Conservation (phyloP, 2,888 invertebrate genomes). For the Stenodema calcarata region DNA sequence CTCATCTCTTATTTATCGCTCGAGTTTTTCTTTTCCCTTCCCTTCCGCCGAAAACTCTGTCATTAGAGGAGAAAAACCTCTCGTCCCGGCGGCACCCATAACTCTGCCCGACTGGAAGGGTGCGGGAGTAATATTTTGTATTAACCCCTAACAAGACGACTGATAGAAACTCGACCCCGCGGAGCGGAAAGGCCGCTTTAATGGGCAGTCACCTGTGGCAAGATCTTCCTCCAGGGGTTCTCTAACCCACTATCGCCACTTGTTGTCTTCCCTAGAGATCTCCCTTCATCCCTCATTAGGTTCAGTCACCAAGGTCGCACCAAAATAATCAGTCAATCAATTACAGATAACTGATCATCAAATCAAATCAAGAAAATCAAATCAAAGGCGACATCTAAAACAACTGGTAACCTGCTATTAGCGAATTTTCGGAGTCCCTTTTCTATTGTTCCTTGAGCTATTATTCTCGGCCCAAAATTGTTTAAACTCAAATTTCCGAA, state of each 20-base stretch:
- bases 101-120: background rate
- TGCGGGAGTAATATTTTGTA: background rate
- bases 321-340: too few species aligned
- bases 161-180: background rate
- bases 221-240: background rate
- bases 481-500: too few species aligned
- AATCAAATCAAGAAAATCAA: too few species aligned
- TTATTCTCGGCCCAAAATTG: too few species aligned
- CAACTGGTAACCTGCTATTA: too few species aligned
- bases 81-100: background rate
- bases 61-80: background rate
- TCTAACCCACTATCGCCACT: background rate
- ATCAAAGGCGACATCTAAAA: too few species aligned
- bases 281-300: background rate
- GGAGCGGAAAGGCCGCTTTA: background rate
- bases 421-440: too few species aligned
- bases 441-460: too few species aligned
- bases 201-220: background rate
- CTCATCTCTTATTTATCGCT: background rate
- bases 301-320: too few species aligned
- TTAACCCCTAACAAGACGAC: background rate
- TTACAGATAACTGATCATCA: too few species aligned
- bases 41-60: background rate
- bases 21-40: background rate
- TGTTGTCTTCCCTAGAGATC: background rate